A percentile compares a stretch with the other conserved stretches of the same genome.
Conservation (phyloP, 2,888 invertebrate genomes). For the Eulithis prunata region DNA sequence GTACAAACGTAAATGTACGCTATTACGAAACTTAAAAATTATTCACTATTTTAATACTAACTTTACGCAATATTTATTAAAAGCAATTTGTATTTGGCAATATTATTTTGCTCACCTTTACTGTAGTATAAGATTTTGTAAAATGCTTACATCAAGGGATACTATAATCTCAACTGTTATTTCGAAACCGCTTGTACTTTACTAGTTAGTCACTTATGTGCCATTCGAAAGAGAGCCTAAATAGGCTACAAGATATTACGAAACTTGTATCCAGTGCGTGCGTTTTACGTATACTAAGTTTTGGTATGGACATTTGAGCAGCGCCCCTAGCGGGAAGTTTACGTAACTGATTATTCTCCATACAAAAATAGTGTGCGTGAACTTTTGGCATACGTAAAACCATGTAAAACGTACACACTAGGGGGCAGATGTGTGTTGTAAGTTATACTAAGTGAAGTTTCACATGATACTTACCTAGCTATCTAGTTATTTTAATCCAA, state of each 20-base stretch:
- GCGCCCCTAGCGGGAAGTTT: no score
- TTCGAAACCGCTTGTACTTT: slow-evolving; percentile 16
- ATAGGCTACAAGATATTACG: neutral
- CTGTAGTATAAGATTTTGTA: slow-evolving; percentile 27
- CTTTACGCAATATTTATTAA: slow-evolving; percentile 28
- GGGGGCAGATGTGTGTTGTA: no score
- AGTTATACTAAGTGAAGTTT: neutral
- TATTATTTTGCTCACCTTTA: slow-evolving; percentile 35
- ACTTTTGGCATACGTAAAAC: no score
- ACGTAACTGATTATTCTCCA: no score
- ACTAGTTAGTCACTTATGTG: slow-evolving; percentile 15
- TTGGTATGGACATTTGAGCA: no score
- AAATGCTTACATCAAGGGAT: slow-evolving; percentile 4
- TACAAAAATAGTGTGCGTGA: no score
- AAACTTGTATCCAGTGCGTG: neutral
- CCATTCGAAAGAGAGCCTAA: slow-evolving; percentile 8
- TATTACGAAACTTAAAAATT: slow-evolving; percentile 2
- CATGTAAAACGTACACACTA: no score
- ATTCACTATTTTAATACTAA: slow-evolving; percentile 17
- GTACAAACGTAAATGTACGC: slow-evolving; percentile 19
- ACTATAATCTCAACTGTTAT: slow-evolving; percentile 1
- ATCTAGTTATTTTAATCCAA: neutral
- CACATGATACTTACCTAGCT: neutral
- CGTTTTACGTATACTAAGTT: no score
- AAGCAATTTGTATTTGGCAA: slow-evolving; percentile 36